Evolutionary conservation across 2,113 vertebrate genomes (phyloP), one percentile per base, ranked within the genome.

Genomic region (Echinops telfairi): DNA sequence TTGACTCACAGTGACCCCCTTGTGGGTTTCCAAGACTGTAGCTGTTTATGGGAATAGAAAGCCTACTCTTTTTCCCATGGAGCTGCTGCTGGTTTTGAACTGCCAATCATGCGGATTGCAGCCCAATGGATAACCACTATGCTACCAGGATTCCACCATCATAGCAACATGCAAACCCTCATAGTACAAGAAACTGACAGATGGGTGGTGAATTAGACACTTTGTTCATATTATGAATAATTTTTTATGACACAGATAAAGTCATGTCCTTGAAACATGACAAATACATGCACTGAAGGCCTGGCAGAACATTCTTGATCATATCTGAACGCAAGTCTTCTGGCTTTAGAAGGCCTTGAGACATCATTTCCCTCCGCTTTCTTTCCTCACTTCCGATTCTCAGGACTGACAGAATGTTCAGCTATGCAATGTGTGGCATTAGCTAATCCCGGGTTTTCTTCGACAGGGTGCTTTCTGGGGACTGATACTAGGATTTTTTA

Each of bases 381-480:
- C 3, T 81, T 53, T 73, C 29, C 38, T 77, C 3, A 7, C 29
- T 17, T 89, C 73, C 33, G 11, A 64, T 6, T 64, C 11, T 29
- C 25, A 90, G 1, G n/a, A 81, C 75, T 0, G 6, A 23, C 6
- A 31, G 43, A n/a, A n/a, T 81, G 57, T 43, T 77, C 73, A 58
- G 31, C 83, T 43, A 12, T 85, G 58, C 75, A 83, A 8, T 19
- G n/a, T 57, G 31, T 83, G 85, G 38, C 25, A 15, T 31, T 85
- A 20, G 70, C 2, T 95, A 64, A 87, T 17, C 33, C 58, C n/a
- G 89, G 11, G 1, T 47, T 83, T 94, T 95, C 31, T 90, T 91
- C 87, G 23, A 23, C 98, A 99, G 99, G 99, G 99, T 33, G 99
- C 99, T 19, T 99, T 99, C 91, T 99, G 98, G 94, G 99, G 99